Evolutionary conservation across 2,797 vertebrate species (phyloP), one percentile per base, ranked within the genome.

Genomic region (Melopsittacus undulatus): DNA sequence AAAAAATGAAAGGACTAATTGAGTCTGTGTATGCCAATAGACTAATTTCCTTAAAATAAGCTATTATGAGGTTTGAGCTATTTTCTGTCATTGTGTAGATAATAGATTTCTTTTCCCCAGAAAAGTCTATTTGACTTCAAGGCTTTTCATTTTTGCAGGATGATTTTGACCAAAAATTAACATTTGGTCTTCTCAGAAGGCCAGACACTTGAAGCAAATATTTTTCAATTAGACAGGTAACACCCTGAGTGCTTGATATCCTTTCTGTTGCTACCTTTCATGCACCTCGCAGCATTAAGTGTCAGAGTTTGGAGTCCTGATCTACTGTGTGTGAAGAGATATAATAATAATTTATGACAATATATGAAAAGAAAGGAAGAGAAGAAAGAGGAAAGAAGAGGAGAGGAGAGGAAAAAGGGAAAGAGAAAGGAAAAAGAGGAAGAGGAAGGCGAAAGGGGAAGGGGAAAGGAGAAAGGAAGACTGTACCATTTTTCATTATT

Each of bases 251-350:
- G 10, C 10, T 43, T 75, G 24, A 62, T 11, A n/a, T 34, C 7
- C 21, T 64, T 61, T 49, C 20, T 46, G 6, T 30, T 59, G 27
- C 0, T 0, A 18, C 45, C 5, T 59, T 62, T 62, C 42, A 40
- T 10, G 3, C 8, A 21, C 7, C 10, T 54, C 90, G 62, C 0
- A 0, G 5, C 32, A 29, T 51, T 51, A 76, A 61, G 9, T 3
- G 16, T 83, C 12, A 13, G n/a, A 61, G 13, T 40, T 19, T 80
- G 32, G 8, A 52, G 14, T 6, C 8, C 22, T 48, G 6, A n/a
- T 61, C 9, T 32, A 15, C 10, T 23, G 10, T 23, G 10, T 59
- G 79, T 54, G 27, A 67, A 17, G 54, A 57, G 32, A 23, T 34
- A n/a, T 10, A 34, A 23, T 45, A 46, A 46, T 15, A 72, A 7